Percentiles rank a stretch among this genome's conserved stretches.
Conservation (phyloP, 2,113 vertebrate species). For the Esox niger region DNA sequence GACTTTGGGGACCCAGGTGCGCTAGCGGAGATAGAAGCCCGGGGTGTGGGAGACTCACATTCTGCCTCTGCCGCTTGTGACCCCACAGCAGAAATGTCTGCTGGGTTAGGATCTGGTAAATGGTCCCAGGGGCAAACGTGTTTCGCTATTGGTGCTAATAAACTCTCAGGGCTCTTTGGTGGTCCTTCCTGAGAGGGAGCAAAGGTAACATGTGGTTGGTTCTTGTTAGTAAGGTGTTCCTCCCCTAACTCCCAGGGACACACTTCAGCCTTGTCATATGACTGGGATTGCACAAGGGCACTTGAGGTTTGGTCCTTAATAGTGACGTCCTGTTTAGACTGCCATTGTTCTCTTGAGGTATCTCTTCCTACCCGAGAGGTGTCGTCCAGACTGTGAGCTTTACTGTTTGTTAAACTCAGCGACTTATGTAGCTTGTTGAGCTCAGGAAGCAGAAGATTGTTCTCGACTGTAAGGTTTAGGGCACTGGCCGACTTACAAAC, state of each 20-base stretch:
- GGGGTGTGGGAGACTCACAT: constrained; percentile 44
- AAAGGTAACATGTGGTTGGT: constrained; percentile 76
- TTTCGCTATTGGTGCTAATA: constrained; percentile 29
- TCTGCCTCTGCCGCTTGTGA: constrained; percentile 39
- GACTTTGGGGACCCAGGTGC: constrained; percentile 65
- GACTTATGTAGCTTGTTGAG: constrained; percentile 77
- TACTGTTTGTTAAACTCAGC: constrained; percentile 71
- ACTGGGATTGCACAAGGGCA: constrained; percentile 53
- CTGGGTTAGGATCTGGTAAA: constrained; percentile 31
- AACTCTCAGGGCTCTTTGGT: constrained; percentile 17
- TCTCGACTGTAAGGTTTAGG: constrained; percentile 79
- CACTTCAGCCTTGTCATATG: constrained; percentile 57
- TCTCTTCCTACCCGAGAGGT: constrained; percentile 42
- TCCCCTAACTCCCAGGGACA: constrained; percentile 67
- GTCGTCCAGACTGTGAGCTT: constrained; percentile 51
- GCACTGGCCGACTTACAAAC: constrained; percentile 87
- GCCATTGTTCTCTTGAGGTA: constrained; percentile 29
- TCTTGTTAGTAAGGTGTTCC: constrained; percentile 45
- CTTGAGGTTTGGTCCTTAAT: constrained; percentile 63
- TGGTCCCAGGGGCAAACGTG: constrained; percentile 73
- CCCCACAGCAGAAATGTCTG: constrained; percentile 35
- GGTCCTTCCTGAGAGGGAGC: constrained; percentile 60
- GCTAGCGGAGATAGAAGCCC: constrained; percentile 62
- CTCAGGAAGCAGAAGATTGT: constrained; percentile 69
- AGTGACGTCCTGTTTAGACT: constrained; percentile 48